Conservation (phyloP, 1,140 invertebrate species). For the Spodoptera litura region DNA sequence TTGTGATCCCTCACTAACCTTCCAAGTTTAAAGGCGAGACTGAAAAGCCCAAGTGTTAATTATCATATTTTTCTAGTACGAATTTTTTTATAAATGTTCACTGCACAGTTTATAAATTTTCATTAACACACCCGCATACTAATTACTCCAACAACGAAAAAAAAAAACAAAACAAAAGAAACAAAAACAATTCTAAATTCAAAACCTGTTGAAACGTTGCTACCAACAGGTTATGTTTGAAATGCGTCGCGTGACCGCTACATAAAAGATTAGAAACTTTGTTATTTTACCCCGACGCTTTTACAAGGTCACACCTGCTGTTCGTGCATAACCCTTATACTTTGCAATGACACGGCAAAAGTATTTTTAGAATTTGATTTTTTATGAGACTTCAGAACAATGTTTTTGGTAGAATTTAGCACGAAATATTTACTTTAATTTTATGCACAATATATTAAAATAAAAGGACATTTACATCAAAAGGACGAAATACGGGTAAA, state of each 20-base stretch:
- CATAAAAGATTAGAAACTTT: constrained; percentile 25
- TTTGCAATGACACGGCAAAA: constrained; percentile 4
- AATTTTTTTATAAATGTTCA: background rate
- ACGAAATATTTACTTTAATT: too few species aligned
- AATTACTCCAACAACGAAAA: background rate
- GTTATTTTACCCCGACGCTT: constrained; percentile 9
- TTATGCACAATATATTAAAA: too few species aligned
- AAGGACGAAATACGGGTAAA: too few species aligned
- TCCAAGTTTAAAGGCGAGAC: too few species aligned
- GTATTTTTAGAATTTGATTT: constrained; percentile 17
- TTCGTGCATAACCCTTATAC: background rate
- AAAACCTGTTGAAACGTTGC: constrained; percentile 15
- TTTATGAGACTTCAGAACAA: background rate
- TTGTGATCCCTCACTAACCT: too few species aligned
- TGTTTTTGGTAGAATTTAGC: too few species aligned
- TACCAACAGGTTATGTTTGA: constrained; percentile 25
- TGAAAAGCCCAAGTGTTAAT: background rate
- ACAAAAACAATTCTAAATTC: background rate
- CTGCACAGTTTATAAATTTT: background rate
- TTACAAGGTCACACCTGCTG: constrained; percentile 3
- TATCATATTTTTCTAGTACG: background rate
- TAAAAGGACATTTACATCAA: too few species aligned
- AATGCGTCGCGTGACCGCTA: constrained; percentile 23
- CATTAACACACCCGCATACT: background rate
- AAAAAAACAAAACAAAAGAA: constrained; percentile 12